Conservation (phyloP, 2,113 vertebrate genomes). For the Stegastes partitus region DNA sequence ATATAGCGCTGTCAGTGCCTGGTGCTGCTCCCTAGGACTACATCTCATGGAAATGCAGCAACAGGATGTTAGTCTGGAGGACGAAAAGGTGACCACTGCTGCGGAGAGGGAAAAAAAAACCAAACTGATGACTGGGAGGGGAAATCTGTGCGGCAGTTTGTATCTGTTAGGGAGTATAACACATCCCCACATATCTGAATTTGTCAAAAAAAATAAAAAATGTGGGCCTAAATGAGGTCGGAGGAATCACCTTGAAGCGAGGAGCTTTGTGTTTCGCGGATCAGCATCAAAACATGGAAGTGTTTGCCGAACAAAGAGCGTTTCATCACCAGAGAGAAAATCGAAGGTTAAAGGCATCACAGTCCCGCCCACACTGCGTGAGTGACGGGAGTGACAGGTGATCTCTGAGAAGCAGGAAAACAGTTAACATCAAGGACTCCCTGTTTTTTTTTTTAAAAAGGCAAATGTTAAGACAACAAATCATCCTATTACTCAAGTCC, state of each 20-base stretch:
- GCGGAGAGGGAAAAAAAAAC: conserved; percentile 4
- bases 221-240: neutral
- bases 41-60: conserved; percentile 17
- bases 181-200: neutral
- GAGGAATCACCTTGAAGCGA: conserved; percentile 6
- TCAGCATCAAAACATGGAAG: neutral
- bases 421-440: conserved; percentile 14
- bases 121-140: neutral
- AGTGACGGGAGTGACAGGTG: conserved; percentile 37
- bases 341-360: conserved; percentile 30
- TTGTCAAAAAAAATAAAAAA: no score
- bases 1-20: conserved; percentile 38
- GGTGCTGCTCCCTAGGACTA: conserved; percentile 33
- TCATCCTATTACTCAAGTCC: neutral
- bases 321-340: conserved; percentile 28
- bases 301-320: conserved; percentile 18
- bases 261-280: neutral
- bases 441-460: neutral
- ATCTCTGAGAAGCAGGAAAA: conserved; percentile 5
- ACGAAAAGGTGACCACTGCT: conserved; percentile 30
- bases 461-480: neutral
- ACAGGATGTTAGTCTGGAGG: conserved; percentile 11
- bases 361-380: conserved; percentile 6
- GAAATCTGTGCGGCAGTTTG: neutral
- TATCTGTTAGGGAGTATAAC: neutral